Evolutionary conservation across 2,797 vertebrate genomes (phyloP).

Genomic region (Jordanella pulchra): DNA sequence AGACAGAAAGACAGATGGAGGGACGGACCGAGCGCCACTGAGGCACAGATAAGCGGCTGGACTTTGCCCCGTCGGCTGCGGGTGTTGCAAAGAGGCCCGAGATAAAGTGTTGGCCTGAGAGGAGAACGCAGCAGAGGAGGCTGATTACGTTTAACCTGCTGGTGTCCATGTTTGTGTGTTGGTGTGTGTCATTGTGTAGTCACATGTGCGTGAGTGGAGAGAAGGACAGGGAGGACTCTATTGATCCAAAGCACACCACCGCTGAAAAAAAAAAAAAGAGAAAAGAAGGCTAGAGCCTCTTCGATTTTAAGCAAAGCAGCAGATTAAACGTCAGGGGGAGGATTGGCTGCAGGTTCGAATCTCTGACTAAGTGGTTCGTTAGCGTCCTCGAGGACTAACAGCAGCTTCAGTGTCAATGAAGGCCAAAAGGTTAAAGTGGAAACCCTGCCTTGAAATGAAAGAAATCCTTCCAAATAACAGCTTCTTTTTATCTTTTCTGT

Average conservation of each 20-base stretch:
- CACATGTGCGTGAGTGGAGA: constrained; percentile 44
- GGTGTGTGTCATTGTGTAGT: constrained; percentile 31
- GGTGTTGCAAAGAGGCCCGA: constrained; percentile 78
- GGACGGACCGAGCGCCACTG: constrained; percentile 18
- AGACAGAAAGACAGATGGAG: background rate
- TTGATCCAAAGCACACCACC: constrained; percentile 49
- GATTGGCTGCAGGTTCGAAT: background rate
- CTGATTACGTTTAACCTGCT: constrained; percentile 76
- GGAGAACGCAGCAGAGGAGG: constrained; percentile 61
- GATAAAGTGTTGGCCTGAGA: constrained; percentile 73
- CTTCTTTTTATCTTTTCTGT: constrained; percentile 43
- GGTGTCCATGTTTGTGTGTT: constrained; percentile 26
- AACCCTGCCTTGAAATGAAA: no score
- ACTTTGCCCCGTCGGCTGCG: constrained; percentile 79
- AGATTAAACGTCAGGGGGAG: constrained; percentile 33
- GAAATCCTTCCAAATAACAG: constrained; percentile 3
- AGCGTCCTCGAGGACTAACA: background rate
- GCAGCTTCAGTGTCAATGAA: background rate
- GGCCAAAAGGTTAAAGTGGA: background rate
- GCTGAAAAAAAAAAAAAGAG: constrained; percentile 22
- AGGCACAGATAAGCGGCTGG: constrained; percentile 75
- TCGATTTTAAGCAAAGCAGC: background rate
- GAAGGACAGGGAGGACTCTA: constrained; percentile 43
- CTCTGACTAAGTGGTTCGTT: background rate
- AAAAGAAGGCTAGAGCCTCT: background rate